Evolutionary conservation across 2,888 invertebrate genomes (phyloP), one percentile per base, ranked within the genome.

Genomic region (Epistrophella euchroma): DNA sequence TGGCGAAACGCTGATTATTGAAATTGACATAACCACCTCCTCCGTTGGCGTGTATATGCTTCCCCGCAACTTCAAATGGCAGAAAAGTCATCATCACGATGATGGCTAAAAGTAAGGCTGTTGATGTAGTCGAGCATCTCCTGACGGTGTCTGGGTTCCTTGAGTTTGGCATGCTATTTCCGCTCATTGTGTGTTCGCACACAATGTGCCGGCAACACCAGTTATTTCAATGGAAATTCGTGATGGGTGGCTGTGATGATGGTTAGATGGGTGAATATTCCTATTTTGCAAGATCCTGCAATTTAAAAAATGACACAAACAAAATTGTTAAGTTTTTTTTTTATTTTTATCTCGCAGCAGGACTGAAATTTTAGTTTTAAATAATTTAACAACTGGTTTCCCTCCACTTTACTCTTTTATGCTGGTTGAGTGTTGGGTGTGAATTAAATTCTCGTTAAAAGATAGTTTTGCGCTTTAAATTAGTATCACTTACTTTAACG

Each of bases 1-100:
- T 96, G 45, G 97, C 96, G 91, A 98, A 98, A 91, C 96, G 95
- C 93, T 98, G 98, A 90, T 91, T 91, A 88, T 92, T 92, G 81
- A 90, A 92, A 88, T 89, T 91, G 3, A 89, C 90, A 75, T 91
- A 91, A 47, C 74, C 32, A 7, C 45, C 74, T 15, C 55, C 77
- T 19, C 56, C 50, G 81, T 22, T 60, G 6, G 37, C 15, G 17
- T 87, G 87, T 68, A 76, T 80, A 56, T 85, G 88, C 37, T 84
- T 85, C 68, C 56, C 83, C 45, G 47, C 79, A 76, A 77, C 73
- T 64, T 72, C 68, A 66, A 78, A 71, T 68, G 78, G 76, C 52
- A 85, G 74, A 78, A 83, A 55, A 60, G 72, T 71, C 52, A 77
- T 40, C 72, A 79, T 56, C 35, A 73, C 56, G 40, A 72, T 68